These are phyloP conservation scores for Paracentrotus lividus DNA, from an alignment of 53 echinoderm and acorn worm species.

Conservation along the genomic window DNA sequence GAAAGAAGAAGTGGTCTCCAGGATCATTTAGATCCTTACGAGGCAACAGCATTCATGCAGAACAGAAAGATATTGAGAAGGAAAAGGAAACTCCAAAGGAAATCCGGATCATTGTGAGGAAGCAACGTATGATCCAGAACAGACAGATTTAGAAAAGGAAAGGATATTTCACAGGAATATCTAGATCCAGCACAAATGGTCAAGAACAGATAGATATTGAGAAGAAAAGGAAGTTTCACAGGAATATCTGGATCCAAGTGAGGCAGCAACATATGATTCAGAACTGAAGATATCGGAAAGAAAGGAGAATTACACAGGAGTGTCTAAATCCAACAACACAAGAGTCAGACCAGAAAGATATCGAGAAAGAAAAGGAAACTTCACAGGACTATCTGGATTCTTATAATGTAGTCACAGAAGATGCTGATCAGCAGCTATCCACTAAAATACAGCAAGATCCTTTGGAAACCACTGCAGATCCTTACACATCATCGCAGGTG, in stretches of 20 bases:
- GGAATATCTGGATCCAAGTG: not conserved
- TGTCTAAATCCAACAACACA: not conserved
- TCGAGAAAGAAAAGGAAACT: constrained; percentile 12
- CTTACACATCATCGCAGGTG: not conserved
- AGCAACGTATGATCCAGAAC: not conserved
- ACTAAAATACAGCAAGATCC: not conserved
- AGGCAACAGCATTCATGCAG: not conserved
- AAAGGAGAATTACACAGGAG: not conserved
- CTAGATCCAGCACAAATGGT: not conserved
- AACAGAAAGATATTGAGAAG: not conserved
- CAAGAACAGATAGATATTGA: not conserved
- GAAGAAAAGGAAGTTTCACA: not conserved
- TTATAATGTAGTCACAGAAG: constrained; percentile 5
- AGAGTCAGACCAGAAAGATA: constrained; percentile 21
- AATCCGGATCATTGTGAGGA: not conserved
- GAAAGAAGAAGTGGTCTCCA: not conserved
- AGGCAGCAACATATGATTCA: not conserved
- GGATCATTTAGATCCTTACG: not conserved
- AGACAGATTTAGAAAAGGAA: not conserved
- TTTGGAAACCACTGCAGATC: not conserved
- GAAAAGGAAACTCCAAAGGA: constrained; percentile 19
- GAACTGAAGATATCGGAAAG: not conserved
- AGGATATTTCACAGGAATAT: not conserved
- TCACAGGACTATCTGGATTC: not conserved
- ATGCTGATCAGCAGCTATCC: not conserved